Evolutionary conservation across 2,113 vertebrate genomes (phyloP).

Genomic region (Centropus unirufus): DNA sequence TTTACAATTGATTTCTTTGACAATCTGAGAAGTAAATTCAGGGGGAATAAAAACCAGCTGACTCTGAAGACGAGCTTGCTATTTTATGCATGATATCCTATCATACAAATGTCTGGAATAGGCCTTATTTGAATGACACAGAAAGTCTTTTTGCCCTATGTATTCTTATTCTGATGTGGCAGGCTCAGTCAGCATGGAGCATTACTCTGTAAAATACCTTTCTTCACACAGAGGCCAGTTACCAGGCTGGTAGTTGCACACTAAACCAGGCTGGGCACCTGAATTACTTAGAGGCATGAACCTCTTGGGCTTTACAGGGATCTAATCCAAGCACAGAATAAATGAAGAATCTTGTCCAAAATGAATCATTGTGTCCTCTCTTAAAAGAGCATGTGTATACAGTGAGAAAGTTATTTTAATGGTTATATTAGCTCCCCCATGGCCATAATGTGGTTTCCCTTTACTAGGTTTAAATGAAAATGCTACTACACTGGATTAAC

Average conservation of each 20-base stretch:
- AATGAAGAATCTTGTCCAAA: not conserved
- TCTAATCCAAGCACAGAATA: not conserved
- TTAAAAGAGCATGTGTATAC: not conserved
- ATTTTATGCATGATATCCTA: not conserved
- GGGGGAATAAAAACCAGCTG: not conserved
- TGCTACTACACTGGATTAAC: not conserved
- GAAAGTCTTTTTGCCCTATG: not conserved
- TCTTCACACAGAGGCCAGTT: not conserved
- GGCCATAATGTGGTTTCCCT: not conserved
- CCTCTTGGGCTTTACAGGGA: not conserved
- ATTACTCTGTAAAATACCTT: not conserved
- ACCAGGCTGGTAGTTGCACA: not conserved
- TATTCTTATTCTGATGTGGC: not conserved
- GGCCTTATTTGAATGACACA: not conserved
- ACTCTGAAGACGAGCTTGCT: not conserved
- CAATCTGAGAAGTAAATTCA: not conserved
- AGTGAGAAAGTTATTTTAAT: not conserved
- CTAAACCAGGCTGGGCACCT: not conserved
- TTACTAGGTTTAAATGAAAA: not conserved
- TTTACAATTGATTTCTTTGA: not conserved
- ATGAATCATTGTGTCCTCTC: rapidly evolving
- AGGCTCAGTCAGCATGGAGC: not conserved
- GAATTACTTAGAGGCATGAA: not conserved
- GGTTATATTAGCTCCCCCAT: not conserved
- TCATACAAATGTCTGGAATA: rapidly evolving